Evolutionary conservation across 2,888 invertebrate species (phyloP), one percentile per base, ranked within the genome.

Genomic region (Nephrotoma guestfalica): DNA sequence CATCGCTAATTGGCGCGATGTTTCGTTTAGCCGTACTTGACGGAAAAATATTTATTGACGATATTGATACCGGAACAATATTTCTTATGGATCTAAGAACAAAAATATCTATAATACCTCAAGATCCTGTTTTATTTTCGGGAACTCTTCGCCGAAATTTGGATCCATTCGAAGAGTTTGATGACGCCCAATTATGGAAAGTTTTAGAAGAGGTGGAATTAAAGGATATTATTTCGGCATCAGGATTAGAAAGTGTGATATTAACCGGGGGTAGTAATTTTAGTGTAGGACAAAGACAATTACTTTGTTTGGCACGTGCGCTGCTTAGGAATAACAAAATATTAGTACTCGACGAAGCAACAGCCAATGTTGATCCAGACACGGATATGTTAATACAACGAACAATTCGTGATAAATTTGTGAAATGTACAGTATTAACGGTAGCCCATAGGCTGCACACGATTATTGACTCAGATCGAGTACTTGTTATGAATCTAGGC

Each of bases 371-470:
- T 3, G 94, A 94, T 90, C 93, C 93, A 0, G 92, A 93, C 89
- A 97, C 96, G 30, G 96, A 97, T 90, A 93, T 93, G 87, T 92
- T 96, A 87, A 97, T 97, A 89, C 97, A 96, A 91, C 93, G 92
- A 89, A 96, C 96, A 0, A 96, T 97, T 86, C 92, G 96, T 87
- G 92, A 92, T 83, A 94, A 95, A 88, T 97, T 97, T 90, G 92
- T 92, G 0, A 92, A 94, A 42, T 97, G 96, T 91, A 96, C 97
- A 0, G 96, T 97, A 7, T 91, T 97, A 84, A 97, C 97, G 0
- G 96, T 97, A 83, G 97, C 97, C 13, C 97, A 97, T 91, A 93
- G 97, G 83, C 93, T 97, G n/a, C 94, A 97, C 90, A 97, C 97
- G 6, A 95, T 97, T 88, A 97, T 97, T 94, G 97, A 97, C 91